phyloP scores from a whole-genome alignment of 2,888 invertebrate species.

The Netelia fuscicornis region DNA sequence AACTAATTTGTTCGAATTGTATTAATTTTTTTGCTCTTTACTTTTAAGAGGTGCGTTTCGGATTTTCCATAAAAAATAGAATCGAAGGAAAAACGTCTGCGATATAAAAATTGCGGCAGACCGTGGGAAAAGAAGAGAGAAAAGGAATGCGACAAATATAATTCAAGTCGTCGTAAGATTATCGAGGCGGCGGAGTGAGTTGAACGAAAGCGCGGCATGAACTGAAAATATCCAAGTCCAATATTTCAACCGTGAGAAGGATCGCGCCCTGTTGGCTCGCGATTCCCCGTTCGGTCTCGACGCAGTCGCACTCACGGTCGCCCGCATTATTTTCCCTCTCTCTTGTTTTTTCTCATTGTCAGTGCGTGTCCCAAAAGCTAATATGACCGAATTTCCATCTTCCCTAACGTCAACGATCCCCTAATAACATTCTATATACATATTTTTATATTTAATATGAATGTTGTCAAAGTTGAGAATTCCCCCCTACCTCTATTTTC shows the following conservation, averaged over 20 bases:
- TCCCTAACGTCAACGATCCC: neutral
- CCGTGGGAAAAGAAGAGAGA: neutral
- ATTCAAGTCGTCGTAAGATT: neutral
- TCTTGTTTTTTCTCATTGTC: neutral
- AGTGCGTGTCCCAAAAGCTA: neutral
- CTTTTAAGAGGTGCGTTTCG: no score
- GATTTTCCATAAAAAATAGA: neutral
- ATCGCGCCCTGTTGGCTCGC: constrained; percentile 17
- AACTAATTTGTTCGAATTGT: no score
- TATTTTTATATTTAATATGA: no score
- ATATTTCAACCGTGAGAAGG: constrained; percentile 29
- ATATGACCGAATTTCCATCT: neutral
- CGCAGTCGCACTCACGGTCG: constrained; percentile 31
- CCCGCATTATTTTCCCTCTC: constrained; percentile 44
- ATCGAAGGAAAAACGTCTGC: neutral
- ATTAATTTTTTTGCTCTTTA: no score
- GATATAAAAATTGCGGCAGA: no score
- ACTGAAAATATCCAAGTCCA: constrained; percentile 52
- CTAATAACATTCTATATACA: neutral
- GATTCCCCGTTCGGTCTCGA: constrained; percentile 23
- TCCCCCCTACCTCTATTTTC: no score
- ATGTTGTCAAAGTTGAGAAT: neutral
- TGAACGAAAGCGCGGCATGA: constrained; percentile 64
- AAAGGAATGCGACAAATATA: neutral
- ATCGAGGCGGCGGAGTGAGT: constrained; percentile 20